Base-by-base conservation (phyloP, 2,113 vertebrate genomes). In the Nothocercus julius region DNA sequence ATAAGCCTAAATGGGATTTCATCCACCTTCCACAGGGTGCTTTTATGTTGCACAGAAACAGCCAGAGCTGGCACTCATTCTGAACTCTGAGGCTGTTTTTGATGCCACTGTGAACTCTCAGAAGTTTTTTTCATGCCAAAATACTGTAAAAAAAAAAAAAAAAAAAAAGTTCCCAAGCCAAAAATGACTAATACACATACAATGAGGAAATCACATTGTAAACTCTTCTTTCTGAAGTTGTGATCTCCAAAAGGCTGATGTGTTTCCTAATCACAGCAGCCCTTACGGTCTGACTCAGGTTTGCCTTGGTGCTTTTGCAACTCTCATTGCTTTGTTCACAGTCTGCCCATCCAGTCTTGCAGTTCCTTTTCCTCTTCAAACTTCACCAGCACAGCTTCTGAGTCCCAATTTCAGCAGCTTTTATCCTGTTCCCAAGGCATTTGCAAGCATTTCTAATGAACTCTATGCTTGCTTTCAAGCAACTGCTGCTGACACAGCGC, bases 1-100 rank as follows among this genome's bases (percentile, higher is more conserved):
- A 56, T 75, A 87, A 94, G 38, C 62, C 72, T 78, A 70, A 95
- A 95, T 64, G 45, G 51, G 82, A 81, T 93, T 91, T 92, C 76
- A 92, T 87, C 67, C 54, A 64, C 47, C 70, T 80, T 89, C 82
- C 63, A 38, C 34, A 17, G 47, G 34, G 64, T 86, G 47, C 80
- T 90, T 94, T 95, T 66, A 66, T 64, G 19, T 86, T 92, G 83
- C 80, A 78, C 1, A 2, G 51, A 54, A 83, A 63, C 51, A 94
- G 72, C 28, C 64, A 83, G 77, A 76, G 40, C 61, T 92, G 56
- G 64, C 87, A 81, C 20, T 68, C 30, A 25, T 56, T 81, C 62
- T 89, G 62, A 79, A 86, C 62, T 91, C 77, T 62, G 53, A 88
- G 82, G 62, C 69, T 84, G 85, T 11, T 92, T 92, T 84, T 88